Base-by-base conservation (phyloP, 2,888 invertebrate genomes). In the Polymixis flavicincta region DNA sequence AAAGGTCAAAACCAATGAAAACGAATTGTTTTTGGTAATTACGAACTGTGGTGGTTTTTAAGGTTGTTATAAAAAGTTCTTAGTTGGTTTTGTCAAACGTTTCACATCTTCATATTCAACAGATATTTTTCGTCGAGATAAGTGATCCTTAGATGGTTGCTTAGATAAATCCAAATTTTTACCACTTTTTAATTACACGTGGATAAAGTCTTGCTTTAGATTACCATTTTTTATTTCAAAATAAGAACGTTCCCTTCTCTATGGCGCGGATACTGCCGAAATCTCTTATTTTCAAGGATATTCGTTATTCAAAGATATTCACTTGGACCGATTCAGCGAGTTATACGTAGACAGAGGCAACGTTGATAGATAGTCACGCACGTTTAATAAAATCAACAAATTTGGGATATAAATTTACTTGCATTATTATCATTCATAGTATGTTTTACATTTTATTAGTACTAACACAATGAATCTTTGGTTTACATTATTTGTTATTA, bases 401-500 rank as follows among this genome's bases (percentile, higher is more conserved):
- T 57, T 57, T 70, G 48, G 60, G 55, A 71, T 73, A 84, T 76
- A 70, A 63, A 42, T 76, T 80, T 80, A 85, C 61, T 83, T 81
- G 71, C 71, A 71, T 80, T 71, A 71, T 63, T 74, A 71, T 63
- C 48, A 66, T 69, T 71, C 32, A 52, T 60, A 72, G n/a, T 70
- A 63, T 70, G n/a, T 67, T 60, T 70, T 70, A 82, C 54, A 80
- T 77, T 77, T 74, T 52, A 66, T 78, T 85, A 71, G 71, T 74
- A 83, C 81, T 87, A 78, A 76, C 65, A 80, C 65, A 78, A 75
- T 76, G 70, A 85, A 76, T 86, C 86, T 86, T 86, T 87, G 88
- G 88, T 77, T 82, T 82, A 71, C 66, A 71, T 65, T 71, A 48
- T 68, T 73, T 68, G 52, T 77, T 66, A 45, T 22, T 63, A 42